Percentiles rank a stretch among this genome's conserved stretches.
Conservation (phyloP, 1,140 invertebrate species). For the Orussus abietinus region DNA sequence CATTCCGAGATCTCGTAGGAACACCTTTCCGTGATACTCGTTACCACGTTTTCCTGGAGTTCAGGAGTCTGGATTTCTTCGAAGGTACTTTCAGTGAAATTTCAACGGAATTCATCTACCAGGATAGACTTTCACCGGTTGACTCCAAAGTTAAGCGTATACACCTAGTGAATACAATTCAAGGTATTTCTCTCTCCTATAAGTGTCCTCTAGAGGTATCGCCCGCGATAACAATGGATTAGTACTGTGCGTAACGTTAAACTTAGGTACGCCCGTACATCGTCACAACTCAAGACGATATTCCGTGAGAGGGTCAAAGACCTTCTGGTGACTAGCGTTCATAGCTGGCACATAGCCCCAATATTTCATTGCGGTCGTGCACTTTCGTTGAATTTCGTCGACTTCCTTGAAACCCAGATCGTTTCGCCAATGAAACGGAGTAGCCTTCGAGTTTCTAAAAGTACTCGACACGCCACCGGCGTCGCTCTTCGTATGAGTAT, state of each 20-base stretch:
- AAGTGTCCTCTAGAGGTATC: background rate
- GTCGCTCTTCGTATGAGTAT: constrained; percentile 75
- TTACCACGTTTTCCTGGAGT: too few relatives aligned
- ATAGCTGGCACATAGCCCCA: constrained; percentile 71
- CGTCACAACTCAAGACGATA: constrained; percentile 39
- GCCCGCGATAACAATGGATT: background rate
- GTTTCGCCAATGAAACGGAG: constrained; percentile 80
- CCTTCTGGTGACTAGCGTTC: constrained; percentile 54
- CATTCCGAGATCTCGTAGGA: too few relatives aligned
- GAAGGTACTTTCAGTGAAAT: too few relatives aligned
- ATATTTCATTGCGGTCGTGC: constrained; percentile 69
- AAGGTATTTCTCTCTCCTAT: background rate
- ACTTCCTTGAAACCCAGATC: constrained; percentile 70
- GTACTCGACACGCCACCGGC: constrained; percentile 79
- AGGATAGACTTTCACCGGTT: background rate
- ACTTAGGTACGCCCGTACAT: background rate
- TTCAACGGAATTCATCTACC: too few relatives aligned
- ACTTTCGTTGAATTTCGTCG: constrained; percentile 61
- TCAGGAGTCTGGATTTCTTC: too few relatives aligned
- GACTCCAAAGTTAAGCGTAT: too few relatives aligned
- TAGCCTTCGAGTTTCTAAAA: constrained; percentile 74
- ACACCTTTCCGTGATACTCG: too few relatives aligned
- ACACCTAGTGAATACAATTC: background rate
- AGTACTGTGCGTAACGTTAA: constrained; percentile 3
- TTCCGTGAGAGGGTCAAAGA: constrained; percentile 56